phyloP scores from a whole-genome alignment of 2,888 invertebrate genomes.

The Chelonus formosanus region DNA sequence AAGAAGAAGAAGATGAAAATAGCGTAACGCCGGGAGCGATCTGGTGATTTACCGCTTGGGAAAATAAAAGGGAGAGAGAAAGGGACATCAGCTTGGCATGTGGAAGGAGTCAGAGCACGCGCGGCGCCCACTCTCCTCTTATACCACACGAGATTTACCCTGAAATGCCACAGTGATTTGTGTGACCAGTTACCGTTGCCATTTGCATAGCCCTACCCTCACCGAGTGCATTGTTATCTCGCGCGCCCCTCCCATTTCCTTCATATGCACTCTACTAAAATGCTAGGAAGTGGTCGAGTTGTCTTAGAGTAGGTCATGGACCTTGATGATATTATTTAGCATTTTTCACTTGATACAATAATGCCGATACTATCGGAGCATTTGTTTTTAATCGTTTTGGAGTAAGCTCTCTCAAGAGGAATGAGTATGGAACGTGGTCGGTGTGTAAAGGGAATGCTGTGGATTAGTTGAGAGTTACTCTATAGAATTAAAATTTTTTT shows the following conservation, averaged over 20 bases:
- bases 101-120: constrained; percentile 27
- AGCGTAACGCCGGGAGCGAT: constrained; percentile 57
- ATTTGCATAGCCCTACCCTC: constrained; percentile 49
- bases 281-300: background rate
- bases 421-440: no score
- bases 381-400: no score
- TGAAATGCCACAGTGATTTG: constrained; percentile 53
- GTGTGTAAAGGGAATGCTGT: background rate
- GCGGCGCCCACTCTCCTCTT: constrained; percentile 18
- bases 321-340: background rate
- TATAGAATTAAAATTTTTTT: background rate
- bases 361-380: no score
- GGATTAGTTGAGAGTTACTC: no score
- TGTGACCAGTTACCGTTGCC: constrained; percentile 51
- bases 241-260: constrained; percentile 34
- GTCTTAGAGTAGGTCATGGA: constrained; percentile 20
- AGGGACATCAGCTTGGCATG: constrained; percentile 22
- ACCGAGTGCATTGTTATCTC: constrained; percentile 39
- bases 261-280: background rate
- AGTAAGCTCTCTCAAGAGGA: no score
- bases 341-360: background rate
- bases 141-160: constrained; percentile 38
- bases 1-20: constrained; percentile 48
- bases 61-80: constrained; percentile 24
- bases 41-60: constrained; percentile 53